Conservation (phyloP, 2,113 vertebrate genomes). For the Empidonax alnorum region DNA sequence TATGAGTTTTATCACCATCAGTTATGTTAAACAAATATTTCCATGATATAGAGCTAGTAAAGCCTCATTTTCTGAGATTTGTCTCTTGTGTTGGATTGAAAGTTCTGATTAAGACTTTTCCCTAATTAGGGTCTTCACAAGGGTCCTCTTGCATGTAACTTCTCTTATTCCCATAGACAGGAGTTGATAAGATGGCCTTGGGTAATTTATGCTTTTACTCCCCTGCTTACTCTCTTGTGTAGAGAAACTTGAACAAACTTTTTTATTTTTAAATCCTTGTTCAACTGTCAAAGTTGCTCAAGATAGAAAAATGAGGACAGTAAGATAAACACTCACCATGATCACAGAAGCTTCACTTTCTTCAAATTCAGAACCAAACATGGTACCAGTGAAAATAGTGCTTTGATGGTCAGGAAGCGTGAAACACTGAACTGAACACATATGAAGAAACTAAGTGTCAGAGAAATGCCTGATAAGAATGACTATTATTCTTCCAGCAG, state of each 20-base stretch:
- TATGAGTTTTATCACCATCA: neutral
- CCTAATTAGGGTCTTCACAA: neutral
- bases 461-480: neutral
- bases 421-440: neutral
- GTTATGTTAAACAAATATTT: neutral
- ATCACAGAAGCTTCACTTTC: neutral
- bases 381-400: neutral
- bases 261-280: neutral
- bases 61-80: neutral
- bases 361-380: neutral
- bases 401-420: neutral
- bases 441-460: neutral
- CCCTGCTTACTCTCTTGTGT: neutral
- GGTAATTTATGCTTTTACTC: neutral
- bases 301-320: neutral
- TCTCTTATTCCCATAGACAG: neutral
- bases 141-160: rapidly evolving
- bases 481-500: neutral
- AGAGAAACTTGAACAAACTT: neutral
- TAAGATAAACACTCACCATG: neutral
- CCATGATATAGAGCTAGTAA: neutral
- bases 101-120: neutral
- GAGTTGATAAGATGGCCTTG: neutral
- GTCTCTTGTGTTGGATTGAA: neutral
- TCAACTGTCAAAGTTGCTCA: neutral